These are phyloP conservation scores for Tetragnatha versicolor DNA, from an alignment of 1,140 invertebrate species.

Conservation along the genomic window DNA sequence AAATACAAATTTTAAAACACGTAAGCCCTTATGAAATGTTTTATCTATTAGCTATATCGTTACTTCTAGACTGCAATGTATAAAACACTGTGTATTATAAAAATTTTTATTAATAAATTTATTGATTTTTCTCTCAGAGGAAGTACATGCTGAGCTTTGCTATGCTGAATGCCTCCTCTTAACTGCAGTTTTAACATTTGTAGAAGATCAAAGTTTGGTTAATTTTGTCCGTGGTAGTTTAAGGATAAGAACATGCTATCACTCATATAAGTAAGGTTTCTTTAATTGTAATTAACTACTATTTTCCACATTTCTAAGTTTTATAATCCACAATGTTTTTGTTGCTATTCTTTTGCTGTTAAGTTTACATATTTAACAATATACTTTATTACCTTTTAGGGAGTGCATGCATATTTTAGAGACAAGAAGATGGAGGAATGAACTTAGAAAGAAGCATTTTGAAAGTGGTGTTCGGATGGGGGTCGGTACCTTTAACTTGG, in stretches of 20 bases:
- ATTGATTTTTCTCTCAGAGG: slow-evolving; percentile 70
- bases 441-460: slow-evolving; percentile 74
- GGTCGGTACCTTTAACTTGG: slow-evolving; percentile 89
- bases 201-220: slow-evolving; percentile 92
- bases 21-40: too few relatives aligned
- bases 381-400: slow-evolving; percentile 66
- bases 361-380: not conserved
- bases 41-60: too few relatives aligned
- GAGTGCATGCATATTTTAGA: slow-evolving; percentile 85
- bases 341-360: not conserved
- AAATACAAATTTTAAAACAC: too few relatives aligned
- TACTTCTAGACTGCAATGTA: too few relatives aligned
- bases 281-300: too few relatives aligned
- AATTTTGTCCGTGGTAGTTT: slow-evolving; percentile 93
- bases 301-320: not conserved
- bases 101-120: slow-evolving; percentile 5
- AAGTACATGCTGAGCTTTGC: slow-evolving; percentile 94
- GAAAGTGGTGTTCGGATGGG: slow-evolving; percentile 86
- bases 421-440: slow-evolving; percentile 74
- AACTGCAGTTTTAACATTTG: slow-evolving; percentile 87
- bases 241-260: slow-evolving; percentile 90
- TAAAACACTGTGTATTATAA: too few relatives aligned
- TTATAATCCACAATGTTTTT: not conserved
- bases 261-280: slow-evolving; percentile 85
- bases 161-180: slow-evolving; percentile 90